Evolutionary conservation across 2,797 vertebrate species (phyloP), one percentile per base, ranked within the genome.

Genomic region (Hirundo rustica): DNA sequence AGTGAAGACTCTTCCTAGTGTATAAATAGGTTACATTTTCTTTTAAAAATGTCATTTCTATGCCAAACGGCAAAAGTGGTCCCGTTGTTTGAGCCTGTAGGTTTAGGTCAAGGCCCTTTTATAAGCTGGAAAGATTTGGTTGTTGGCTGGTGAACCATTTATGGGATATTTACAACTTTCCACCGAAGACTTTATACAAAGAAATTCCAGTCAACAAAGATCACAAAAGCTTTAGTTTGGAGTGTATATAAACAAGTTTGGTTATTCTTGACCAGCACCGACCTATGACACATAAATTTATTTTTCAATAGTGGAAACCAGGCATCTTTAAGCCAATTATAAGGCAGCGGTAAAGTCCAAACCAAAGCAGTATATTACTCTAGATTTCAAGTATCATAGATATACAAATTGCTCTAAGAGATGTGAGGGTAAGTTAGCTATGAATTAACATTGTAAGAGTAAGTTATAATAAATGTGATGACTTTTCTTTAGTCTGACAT

Each of bases 21-120:
- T 79, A 73, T 85, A 93, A 93, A 91, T 82, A 89, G 20, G 30
- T 92, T 84, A 81, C 70, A 40, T 94, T 92, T 93, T 76, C 77
- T 75, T 86, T 70, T 32, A 70, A 88, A 94, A 86, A 95, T 66
- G 36, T 54, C 6, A 4, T 14, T 16, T 76, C 55, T 73, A 3
- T 93, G 84, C 77, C 91, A 95, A 95, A 78, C 0, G 4, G 38
- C 68, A 85, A 26, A 93, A 93, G 18, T 42, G n/a, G 34, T 65
- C 36, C 62, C 4, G n/a, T 38, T 74, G 13, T 85, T 58, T 54
- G 80, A 68, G 13, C 34, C 11, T 66, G 54, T 66, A 67, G 67
- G 62, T 87, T 92, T 44, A 66, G 51, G 86, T 82, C 66, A 86
- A 74, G 54, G 40, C 8, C 54, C 61, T 77, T 40, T 81, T 86